phyloP scores from a whole-genome alignment of 1,140 invertebrate species.

The Macrobrachium rosenbergii region DNA sequence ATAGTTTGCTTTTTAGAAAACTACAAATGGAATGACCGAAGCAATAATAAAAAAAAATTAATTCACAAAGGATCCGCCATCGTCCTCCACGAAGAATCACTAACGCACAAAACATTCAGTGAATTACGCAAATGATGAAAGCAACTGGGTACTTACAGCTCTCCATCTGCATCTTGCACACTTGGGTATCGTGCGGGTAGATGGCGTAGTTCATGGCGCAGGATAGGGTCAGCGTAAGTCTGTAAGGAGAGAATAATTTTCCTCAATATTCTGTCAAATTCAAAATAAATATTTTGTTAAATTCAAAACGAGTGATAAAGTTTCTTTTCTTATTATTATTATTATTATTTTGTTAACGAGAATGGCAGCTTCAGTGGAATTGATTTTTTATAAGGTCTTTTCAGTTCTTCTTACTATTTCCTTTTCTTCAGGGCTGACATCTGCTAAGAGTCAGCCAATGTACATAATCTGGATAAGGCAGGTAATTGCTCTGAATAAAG shows the following conservation, averaged over 20 bases:
- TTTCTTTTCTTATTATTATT: not conserved
- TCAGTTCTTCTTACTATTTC: no score
- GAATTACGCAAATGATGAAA: no score
- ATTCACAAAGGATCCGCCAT: no score
- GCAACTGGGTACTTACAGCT: slow-evolving; percentile 8
- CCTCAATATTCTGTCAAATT: not conserved
- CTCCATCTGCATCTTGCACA: slow-evolving; percentile 91
- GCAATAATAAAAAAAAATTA: not conserved
- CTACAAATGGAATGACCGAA: not conserved
- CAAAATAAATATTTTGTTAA: not conserved
- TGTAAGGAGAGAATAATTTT: not conserved
- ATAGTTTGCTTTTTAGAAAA: no score
- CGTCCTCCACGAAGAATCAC: no score
- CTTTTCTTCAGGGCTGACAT: no score
- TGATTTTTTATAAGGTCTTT: no score
- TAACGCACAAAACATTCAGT: no score
- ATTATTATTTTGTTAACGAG: not conserved
- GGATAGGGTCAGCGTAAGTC: slow-evolving; percentile 73
- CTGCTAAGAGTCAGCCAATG: no score
- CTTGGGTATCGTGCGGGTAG: slow-evolving; percentile 91
- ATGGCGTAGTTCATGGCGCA: slow-evolving; percentile 93
- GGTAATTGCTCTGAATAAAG: no score
- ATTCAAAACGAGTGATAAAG: not conserved
- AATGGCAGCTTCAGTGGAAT: no score
- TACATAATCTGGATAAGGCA: no score